Evolutionary conservation across 64 coral and sea anemone genomes (phyloP).

Genomic region (Actinia equina): DNA sequence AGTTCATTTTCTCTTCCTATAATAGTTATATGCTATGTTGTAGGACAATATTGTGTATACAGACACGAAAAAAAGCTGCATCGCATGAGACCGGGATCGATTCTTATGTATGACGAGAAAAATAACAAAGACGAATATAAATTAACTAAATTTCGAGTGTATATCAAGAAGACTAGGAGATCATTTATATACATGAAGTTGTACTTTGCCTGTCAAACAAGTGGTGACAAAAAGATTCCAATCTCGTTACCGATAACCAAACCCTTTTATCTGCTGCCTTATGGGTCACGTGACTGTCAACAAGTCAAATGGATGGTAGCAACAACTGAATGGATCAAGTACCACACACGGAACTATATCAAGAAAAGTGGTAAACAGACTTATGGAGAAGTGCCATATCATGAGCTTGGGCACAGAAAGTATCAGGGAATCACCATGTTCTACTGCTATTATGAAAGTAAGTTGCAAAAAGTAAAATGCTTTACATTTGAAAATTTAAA

Average conservation of each 20-base stretch:
- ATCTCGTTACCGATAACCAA: neutral
- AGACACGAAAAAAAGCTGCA: too few species aligned
- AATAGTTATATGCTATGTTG: too few species aligned
- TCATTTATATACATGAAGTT: too few species aligned
- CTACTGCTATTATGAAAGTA: slow-evolving; percentile 24
- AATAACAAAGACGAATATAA: too few species aligned
- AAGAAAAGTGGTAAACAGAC: neutral
- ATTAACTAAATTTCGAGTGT: too few species aligned
- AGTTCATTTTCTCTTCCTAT: too few species aligned
- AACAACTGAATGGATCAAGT: slow-evolving; percentile 20
- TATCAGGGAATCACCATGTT: neutral
- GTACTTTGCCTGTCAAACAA: neutral
- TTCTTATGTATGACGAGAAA: neutral
- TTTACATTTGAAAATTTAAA: too few species aligned
- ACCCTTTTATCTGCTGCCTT: slow-evolving; percentile 17
- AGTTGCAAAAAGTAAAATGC: neutral
- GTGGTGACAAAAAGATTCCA: neutral
- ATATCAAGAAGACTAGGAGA: too few species aligned
- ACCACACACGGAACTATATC: neutral
- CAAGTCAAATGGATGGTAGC: slow-evolving; percentile 23
- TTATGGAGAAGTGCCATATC: neutral
- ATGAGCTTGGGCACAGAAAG: neutral
- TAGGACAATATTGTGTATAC: too few species aligned
- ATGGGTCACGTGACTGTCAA: slow-evolving; percentile 8
- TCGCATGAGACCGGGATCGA: neutral